Conservation (phyloP, 92 coral and sea anemone genomes). For the Parazoanthus darwini region DNA sequence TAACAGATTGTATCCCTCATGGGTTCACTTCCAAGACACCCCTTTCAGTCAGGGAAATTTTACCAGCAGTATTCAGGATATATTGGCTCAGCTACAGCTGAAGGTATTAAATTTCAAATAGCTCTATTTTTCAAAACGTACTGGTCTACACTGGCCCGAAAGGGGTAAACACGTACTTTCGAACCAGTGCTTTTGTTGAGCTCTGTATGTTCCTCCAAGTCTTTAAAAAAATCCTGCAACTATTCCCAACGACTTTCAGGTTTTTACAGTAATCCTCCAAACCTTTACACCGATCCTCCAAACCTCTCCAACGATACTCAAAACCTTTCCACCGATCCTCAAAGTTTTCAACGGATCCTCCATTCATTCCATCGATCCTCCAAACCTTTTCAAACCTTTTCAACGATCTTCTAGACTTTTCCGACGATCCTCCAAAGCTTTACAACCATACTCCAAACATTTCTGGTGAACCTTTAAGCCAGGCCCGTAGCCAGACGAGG, state of each 20-base stretch:
- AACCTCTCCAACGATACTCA: background rate
- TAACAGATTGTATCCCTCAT: constrained; percentile 75
- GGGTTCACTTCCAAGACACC: constrained; percentile 80
- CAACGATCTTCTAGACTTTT: background rate
- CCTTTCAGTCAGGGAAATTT: constrained; percentile 89
- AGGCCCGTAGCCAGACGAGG: too few relatives aligned
- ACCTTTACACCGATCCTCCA: background rate
- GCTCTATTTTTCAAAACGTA: too few relatives aligned
- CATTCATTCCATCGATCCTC: background rate
- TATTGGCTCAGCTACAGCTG: constrained; percentile 46
- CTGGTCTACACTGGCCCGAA: too few relatives aligned
- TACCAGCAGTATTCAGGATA: constrained; percentile 64
- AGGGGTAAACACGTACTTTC: too few relatives aligned
- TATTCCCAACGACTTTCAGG: background rate
- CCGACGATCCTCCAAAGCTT: background rate
- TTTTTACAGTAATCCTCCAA: background rate
- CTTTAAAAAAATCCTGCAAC: too few relatives aligned
- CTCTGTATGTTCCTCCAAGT: too few relatives aligned
- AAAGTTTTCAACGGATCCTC: background rate
- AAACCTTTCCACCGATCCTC: background rate
- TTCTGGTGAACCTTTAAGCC: background rate
- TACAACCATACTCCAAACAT: background rate
- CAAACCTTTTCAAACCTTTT: background rate
- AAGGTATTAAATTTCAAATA: constrained; percentile 2
- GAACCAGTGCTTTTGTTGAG: too few relatives aligned